Conservation (phyloP, 2,797 vertebrate species). For the Coendou prehensilis region DNA sequence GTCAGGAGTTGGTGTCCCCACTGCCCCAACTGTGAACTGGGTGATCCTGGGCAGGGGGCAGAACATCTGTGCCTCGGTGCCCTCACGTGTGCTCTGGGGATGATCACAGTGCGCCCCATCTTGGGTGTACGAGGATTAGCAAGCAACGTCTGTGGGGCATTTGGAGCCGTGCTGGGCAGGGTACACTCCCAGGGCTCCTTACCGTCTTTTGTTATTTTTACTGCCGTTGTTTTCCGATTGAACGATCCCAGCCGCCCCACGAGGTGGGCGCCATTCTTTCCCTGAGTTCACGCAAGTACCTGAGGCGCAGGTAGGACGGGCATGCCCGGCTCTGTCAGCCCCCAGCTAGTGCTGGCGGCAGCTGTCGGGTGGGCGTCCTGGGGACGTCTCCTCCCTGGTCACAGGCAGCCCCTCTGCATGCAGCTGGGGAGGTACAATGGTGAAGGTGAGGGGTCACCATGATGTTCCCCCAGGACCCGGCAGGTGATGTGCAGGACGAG, state of each 20-base stretch:
- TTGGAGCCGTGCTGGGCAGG: too few relatives aligned
- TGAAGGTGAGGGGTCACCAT: background rate
- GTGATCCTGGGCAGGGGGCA: background rate
- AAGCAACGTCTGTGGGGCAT: background rate
- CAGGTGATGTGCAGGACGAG: background rate
- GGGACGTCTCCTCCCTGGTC: background rate
- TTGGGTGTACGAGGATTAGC: background rate
- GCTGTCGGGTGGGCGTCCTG: background rate
- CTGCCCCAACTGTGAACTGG: background rate
- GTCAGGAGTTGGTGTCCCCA: background rate
- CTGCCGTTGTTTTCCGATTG: background rate
- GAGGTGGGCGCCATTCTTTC: background rate
- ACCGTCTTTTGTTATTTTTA: background rate
- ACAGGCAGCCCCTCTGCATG: background rate
- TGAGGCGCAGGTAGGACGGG: background rate
- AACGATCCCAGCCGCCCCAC: background rate
- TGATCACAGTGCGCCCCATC: background rate
- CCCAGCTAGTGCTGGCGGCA: background rate
- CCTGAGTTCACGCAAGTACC: background rate
- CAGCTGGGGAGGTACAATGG: background rate
- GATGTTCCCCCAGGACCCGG: background rate
- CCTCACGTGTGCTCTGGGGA: background rate
- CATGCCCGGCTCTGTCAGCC: background rate
- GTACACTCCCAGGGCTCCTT: background rate
- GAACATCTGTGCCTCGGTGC: background rate